These are phyloP conservation scores for Ctenomys sociabilis DNA, from an alignment of 2,113 vertebrate species.

Conservation along the genomic window DNA sequence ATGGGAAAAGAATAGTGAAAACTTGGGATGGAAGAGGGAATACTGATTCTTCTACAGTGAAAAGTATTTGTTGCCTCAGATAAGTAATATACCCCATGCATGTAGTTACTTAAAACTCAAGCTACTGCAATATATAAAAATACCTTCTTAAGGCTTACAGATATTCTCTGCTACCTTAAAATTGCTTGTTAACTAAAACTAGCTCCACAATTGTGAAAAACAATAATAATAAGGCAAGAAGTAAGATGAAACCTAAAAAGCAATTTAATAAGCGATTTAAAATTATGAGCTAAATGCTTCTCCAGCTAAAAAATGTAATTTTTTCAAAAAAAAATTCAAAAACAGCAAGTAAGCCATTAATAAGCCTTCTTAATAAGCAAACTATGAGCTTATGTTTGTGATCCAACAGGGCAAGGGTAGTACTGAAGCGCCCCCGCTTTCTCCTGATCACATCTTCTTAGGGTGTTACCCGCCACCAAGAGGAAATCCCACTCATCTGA, in stretches of 20 bases:
- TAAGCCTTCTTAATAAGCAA: background rate
- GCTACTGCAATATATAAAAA: background rate
- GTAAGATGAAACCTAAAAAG: background rate
- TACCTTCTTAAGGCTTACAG: background rate
- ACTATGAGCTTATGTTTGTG: background rate
- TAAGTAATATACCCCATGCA: conserved; percentile 3
- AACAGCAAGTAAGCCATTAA: background rate
- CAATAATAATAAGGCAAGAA: background rate
- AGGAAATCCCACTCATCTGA: background rate
- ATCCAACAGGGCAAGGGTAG: background rate
- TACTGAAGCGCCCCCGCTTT: background rate
- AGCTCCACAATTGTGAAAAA: background rate
- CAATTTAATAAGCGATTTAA: background rate
- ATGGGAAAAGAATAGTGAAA: background rate
- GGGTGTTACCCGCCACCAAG: background rate
- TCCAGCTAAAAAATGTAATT: conserved; percentile 8
- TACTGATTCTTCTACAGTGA: conserved; percentile 9
- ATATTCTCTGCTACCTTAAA: background rate
- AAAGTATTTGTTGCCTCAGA: background rate
- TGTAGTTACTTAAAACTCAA: conserved; percentile 23
- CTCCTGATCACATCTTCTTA: background rate
- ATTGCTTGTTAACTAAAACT: conserved; percentile 10
- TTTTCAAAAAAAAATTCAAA: conserved; percentile 41
- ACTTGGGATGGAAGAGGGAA: background rate
- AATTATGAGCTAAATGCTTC: background rate